Conservation (phyloP, 2,888 invertebrate species). For the Nemoura dubitans region DNA sequence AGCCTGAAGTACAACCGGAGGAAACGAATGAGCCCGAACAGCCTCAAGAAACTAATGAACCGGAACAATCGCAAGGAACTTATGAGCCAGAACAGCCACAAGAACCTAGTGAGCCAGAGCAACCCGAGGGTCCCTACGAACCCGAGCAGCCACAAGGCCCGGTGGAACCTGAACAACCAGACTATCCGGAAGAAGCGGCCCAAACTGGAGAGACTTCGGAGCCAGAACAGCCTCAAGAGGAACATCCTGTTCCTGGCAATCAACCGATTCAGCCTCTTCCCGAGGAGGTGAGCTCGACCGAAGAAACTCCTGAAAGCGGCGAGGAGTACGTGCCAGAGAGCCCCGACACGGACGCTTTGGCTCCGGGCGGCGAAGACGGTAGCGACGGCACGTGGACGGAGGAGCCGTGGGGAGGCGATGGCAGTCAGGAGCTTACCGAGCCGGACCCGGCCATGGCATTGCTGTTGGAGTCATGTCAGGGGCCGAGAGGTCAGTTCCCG, state of each 20-base stretch:
- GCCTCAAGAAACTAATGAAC: conserved; percentile 34
- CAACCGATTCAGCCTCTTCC: conserved; percentile 37
- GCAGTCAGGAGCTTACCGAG: conserved; percentile 61
- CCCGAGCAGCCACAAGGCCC: conserved; percentile 45
- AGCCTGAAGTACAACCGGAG: background rate
- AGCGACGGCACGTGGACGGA: background rate
- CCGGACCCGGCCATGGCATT: conserved; percentile 55
- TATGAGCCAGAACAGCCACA: conserved; percentile 44
- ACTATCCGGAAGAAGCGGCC: background rate
- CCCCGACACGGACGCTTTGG: background rate
- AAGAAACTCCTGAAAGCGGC: conserved; percentile 25
- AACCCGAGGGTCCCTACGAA: background rate
- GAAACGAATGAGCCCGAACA: conserved; percentile 39
- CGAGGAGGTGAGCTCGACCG: conserved; percentile 9
- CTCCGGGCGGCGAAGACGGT: background rate
- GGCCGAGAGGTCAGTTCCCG: conserved; percentile 70
- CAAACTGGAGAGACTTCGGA: background rate
- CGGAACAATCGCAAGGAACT: conserved; percentile 37
- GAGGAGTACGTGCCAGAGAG: background rate
- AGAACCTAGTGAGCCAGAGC: conserved; percentile 43
- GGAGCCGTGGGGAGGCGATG: background rate
- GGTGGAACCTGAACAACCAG: conserved; percentile 39
- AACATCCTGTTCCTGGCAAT: conserved; percentile 38
- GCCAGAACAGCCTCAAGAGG: background rate
- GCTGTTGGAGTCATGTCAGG: conserved; percentile 49